Evolutionary conservation across 2,888 invertebrate genomes (phyloP).

Genomic region (Spicauda simplicius): DNA sequence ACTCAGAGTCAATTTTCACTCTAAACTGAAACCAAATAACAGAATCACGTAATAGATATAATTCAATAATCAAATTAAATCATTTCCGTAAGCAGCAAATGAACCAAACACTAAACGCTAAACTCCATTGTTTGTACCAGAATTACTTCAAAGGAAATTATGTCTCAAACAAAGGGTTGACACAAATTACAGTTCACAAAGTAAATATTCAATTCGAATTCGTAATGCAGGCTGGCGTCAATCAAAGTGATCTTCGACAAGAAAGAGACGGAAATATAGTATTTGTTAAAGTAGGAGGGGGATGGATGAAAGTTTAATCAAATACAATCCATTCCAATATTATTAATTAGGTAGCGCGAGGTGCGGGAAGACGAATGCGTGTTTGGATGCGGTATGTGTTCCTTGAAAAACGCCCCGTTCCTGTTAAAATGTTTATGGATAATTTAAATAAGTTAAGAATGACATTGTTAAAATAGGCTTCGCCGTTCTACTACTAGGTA

Average conservation of each 20-base stretch:
- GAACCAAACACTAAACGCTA: conserved; percentile 11
- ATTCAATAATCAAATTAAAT: conserved; percentile 20
- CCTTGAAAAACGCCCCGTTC: too few species aligned
- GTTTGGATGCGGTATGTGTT: conserved; percentile 42
- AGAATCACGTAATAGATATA: conserved; percentile 12
- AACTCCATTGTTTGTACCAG: conserved; percentile 34
- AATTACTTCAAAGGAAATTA: conserved; percentile 44
- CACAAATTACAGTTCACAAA: conserved; percentile 54
- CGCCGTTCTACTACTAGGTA: too few species aligned
- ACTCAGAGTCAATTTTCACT: too few species aligned
- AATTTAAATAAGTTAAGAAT: too few species aligned
- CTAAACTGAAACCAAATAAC: neutral
- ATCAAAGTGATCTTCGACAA: conserved; percentile 55
- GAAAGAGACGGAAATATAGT: conserved; percentile 34
- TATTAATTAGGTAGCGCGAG: conserved; percentile 62
- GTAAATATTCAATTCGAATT: conserved; percentile 56
- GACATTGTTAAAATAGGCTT: too few species aligned
- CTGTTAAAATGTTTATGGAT: too few species aligned
- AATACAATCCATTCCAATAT: conserved; percentile 70
- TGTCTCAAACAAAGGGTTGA: conserved; percentile 41
- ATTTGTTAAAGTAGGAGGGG: conserved; percentile 39
- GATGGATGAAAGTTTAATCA: conserved; percentile 57
- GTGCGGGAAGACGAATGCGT: conserved; percentile 23
- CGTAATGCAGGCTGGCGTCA: conserved; percentile 50
- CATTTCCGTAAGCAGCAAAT: conserved; percentile 21